phyloP scores from a whole-genome alignment of 1,140 invertebrate species.

The Drosophila ananassae region DNA sequence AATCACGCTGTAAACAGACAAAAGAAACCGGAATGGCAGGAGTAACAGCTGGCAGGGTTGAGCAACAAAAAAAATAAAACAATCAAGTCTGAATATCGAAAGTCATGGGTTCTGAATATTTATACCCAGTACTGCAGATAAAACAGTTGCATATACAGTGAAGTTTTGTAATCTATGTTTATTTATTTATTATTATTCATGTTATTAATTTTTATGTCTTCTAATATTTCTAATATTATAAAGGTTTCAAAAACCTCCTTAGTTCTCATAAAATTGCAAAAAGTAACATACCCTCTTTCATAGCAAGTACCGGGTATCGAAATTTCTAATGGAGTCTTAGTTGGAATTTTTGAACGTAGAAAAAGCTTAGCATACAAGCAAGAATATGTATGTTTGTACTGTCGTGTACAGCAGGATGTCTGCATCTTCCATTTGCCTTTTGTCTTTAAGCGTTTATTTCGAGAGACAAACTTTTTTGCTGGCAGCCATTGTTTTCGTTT shows the following conservation, averaged over 20 bases:
- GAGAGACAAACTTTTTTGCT: slow-evolving; percentile 25
- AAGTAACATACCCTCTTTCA: background rate
- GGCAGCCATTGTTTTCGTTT: slow-evolving; percentile 6
- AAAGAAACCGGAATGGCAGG: slow-evolving; percentile 39
- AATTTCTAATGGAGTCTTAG: slow-evolving; percentile 28
- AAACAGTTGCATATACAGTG: too few relatives aligned
- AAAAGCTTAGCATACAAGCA: background rate
- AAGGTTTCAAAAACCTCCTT: too few relatives aligned
- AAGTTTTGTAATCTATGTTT: too few relatives aligned
- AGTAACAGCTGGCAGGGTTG: slow-evolving; percentile 6
- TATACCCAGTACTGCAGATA: too few relatives aligned
- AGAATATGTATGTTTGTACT: background rate
- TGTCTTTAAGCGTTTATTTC: slow-evolving; percentile 14
- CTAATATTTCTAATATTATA: too few relatives aligned
- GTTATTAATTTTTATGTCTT: too few relatives aligned
- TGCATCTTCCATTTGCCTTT: slow-evolving; percentile 12
- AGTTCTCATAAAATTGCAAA: too few relatives aligned
- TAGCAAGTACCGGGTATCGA: background rate
- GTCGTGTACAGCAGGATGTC: background rate
- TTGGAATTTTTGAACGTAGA: slow-evolving; percentile 13
- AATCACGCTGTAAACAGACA: slow-evolving; percentile 68
- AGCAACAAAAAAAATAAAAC: slow-evolving; percentile 16
- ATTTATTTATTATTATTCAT: too few relatives aligned
- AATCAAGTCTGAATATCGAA: background rate
- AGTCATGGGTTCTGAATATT: background rate